A percentile compares a stretch with the other conserved stretches of the same genome.
phyloP scores from a whole-genome alignment of 1,140 invertebrate species.

The Eurosta solidaginis region DNA sequence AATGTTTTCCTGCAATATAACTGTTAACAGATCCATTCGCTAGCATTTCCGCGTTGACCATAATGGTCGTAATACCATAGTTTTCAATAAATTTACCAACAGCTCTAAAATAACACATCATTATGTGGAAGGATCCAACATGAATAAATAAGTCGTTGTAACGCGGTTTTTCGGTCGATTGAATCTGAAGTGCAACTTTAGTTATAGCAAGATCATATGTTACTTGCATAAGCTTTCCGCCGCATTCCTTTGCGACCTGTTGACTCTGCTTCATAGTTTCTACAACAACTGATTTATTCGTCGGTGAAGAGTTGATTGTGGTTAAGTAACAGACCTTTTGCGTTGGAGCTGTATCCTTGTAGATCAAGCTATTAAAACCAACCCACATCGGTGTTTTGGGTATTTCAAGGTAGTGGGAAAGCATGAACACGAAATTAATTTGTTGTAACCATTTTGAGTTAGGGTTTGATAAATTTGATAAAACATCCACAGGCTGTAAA shows the following conservation, averaged over 20 bases:
- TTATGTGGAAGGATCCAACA: not conserved
- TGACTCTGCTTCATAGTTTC: conserved; percentile 49
- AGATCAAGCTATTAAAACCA: conserved; percentile 44
- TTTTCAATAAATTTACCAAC: not conserved
- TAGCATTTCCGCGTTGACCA: too few relatives aligned
- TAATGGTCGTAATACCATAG: not conserved
- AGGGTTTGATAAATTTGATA: too few relatives aligned
- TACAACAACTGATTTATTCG: conserved; percentile 46
- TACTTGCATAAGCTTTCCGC: conserved; percentile 47
- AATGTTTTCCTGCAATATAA: not conserved
- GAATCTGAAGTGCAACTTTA: conserved; percentile 57
- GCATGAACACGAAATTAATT: too few relatives aligned
- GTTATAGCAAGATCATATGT: conserved; percentile 59
- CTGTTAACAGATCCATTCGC: not conserved
- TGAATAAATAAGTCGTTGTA: too few relatives aligned
- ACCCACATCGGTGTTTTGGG: conserved; percentile 46
- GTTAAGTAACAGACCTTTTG: conserved; percentile 54
- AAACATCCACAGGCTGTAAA: too few relatives aligned
- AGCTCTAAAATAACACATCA: not conserved
- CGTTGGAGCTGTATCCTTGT: conserved; percentile 37
- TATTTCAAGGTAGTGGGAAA: conserved; percentile 5
- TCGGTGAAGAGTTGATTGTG: conserved; percentile 56
- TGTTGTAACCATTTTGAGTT: too few relatives aligned
- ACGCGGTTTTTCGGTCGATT: conserved; percentile 33
- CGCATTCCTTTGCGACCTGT: conserved; percentile 37